These are phyloP conservation scores for Carduelis carduelis DNA, from an alignment of 2,797 vertebrate species.

Conservation along the genomic window DNA sequence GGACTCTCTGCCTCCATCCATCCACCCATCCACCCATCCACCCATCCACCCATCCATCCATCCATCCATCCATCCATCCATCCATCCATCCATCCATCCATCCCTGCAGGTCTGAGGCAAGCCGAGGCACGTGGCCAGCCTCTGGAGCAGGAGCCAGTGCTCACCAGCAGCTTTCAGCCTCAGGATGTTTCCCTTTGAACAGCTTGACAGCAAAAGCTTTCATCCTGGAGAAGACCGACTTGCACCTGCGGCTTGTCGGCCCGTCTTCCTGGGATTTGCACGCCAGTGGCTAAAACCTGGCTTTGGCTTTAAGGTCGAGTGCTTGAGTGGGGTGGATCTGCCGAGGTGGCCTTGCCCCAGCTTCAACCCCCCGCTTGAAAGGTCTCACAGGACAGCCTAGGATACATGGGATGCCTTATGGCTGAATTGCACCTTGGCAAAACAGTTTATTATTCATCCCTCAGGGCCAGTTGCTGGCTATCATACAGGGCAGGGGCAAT, in stretches of 20 bases:
- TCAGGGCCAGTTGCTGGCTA: not conserved
- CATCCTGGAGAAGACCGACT: not conserved
- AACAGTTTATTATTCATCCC: conserved; percentile 18
- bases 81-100: not conserved
- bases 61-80: not conserved
- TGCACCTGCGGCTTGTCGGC: rapidly evolving
- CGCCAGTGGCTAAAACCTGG: not conserved
- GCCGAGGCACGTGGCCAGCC: not conserved
- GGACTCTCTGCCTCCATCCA: not conserved
- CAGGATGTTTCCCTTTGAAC: not conserved
- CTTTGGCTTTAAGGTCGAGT: not conserved
- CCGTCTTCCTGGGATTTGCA: not conserved
- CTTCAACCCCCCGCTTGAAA: not conserved
- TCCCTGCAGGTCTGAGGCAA: not conserved
- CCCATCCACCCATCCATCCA: not conserved
- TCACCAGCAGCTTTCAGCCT: not conserved
- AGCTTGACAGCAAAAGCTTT: not conserved
- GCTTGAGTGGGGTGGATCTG: not conserved
- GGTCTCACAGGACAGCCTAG: not conserved
- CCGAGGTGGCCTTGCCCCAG: rapidly evolving
- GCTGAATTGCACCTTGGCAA: conserved; percentile 7
- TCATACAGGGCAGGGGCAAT: not conserved
- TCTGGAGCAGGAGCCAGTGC: not conserved
- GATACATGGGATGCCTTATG: not conserved
- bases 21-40: not conserved